Percentiles rank a stretch among this genome's conserved stretches.
phyloP scores from a whole-genome alignment of 1,140 invertebrate species.

The Lepidurus packardi region DNA sequence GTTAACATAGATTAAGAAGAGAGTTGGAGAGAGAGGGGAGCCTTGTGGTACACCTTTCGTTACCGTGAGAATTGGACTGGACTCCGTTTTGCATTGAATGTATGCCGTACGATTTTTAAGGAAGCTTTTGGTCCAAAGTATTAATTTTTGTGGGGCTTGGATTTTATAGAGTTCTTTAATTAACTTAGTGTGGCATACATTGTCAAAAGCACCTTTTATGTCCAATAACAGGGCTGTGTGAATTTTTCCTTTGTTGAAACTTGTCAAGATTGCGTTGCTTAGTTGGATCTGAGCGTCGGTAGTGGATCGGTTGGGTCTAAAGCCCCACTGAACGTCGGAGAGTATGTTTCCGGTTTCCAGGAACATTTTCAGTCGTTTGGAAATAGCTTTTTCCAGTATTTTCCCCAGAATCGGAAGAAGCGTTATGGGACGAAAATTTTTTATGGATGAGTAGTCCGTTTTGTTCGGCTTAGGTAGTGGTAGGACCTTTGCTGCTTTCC shows the following conservation, averaged over 20 bases:
- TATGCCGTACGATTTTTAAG: background rate
- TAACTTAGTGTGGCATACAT: conserved; percentile 13
- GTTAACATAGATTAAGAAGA: conserved; percentile 23
- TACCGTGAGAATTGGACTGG: background rate
- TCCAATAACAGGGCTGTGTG: conserved; percentile 20
- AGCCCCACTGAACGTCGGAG: too few species aligned
- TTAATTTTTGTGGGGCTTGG: background rate
- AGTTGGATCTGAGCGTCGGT: background rate
- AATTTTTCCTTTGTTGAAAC: conserved; percentile 17
- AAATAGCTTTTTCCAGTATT: conserved; percentile 17
- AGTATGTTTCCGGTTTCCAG: background rate
- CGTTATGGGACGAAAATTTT: conserved; percentile 23
- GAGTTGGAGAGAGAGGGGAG: background rate
- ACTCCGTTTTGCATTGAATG: background rate
- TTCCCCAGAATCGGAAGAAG: conserved; percentile 14
- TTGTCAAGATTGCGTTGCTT: background rate
- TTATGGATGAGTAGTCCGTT: background rate
- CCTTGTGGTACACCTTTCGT: conserved; percentile 25
- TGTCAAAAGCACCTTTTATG: conserved; percentile 25
- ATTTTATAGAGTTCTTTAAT: background rate
- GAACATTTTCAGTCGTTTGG: background rate
- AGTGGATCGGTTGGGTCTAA: too few species aligned
- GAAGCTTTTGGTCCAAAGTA: background rate
- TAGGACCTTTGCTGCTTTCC: conserved; percentile 13
- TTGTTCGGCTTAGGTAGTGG: conserved; percentile 24